Conservation (phyloP, 2,113 vertebrate genomes). For the Panthera tigris region DNA sequence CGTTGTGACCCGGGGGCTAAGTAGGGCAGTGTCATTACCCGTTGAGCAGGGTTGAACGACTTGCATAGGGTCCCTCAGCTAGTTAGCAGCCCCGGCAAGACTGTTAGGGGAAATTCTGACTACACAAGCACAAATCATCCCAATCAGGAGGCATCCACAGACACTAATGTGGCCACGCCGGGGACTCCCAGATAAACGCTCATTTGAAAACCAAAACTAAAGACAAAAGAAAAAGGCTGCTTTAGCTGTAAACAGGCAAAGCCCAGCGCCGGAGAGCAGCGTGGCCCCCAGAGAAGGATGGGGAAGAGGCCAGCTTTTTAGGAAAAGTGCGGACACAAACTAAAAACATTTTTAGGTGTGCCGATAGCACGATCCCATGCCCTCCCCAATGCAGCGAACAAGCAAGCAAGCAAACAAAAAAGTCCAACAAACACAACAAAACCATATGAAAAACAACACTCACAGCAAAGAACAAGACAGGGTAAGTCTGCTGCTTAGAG, state of each 20-base stretch:
- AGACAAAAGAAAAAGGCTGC: background rate
- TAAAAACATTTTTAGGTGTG: background rate
- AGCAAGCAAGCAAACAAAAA: background rate
- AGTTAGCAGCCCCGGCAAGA: background rate
- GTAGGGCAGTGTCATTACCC: background rate
- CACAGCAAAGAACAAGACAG: background rate
- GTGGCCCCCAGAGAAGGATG: background rate
- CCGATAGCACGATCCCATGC: background rate
- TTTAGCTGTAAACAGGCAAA: background rate
- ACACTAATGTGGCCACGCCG: background rate
- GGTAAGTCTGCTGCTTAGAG: background rate
- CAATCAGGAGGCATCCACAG: background rate
- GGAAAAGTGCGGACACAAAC: conserved; percentile 17
- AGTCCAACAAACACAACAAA: background rate
- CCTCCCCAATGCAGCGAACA: background rate
- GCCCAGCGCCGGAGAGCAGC: background rate
- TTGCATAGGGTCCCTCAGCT: background rate
- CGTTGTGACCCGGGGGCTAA: background rate
- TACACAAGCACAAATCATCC: background rate
- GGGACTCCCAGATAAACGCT: background rate
- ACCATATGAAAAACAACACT: background rate
- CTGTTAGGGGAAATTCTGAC: background rate
- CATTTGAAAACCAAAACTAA: background rate
- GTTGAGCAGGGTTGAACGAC: background rate
- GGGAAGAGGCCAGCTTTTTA: background rate